Conservation (phyloP, 2,888 invertebrate species). For the Tipula vernalis region DNA sequence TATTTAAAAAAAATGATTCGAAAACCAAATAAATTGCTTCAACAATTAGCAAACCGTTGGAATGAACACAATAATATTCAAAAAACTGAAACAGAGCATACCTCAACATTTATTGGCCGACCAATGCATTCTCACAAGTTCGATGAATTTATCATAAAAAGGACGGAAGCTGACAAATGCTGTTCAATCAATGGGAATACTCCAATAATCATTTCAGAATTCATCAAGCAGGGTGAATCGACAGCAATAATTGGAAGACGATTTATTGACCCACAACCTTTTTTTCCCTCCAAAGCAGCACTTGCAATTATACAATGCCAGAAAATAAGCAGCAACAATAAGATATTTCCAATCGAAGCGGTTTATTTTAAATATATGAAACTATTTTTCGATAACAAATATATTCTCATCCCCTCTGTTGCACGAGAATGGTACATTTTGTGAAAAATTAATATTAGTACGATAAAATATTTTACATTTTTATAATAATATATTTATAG, state of each 20-base stretch:
- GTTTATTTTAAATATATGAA: background rate
- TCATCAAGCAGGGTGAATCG: too few relatives aligned
- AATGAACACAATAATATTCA: background rate
- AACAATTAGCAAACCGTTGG: background rate
- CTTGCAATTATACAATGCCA: background rate
- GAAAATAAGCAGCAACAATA: background rate
- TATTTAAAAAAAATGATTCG: background rate
- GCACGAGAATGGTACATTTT: background rate
- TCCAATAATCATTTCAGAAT: too few relatives aligned
- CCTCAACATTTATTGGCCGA: too few relatives aligned
- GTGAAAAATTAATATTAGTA: too few relatives aligned
- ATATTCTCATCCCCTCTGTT: background rate
- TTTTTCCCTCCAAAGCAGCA: background rate
- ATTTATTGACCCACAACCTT: background rate
- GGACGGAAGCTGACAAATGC: too few relatives aligned
- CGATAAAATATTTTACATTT: too few relatives aligned
- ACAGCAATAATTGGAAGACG: background rate
- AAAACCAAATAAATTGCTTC: background rate
- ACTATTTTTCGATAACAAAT: background rate
- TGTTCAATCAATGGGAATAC: too few relatives aligned
- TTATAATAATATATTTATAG: too few relatives aligned
- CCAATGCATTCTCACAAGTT: background rate
- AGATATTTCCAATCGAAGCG: background rate
- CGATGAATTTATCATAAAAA: background rate
- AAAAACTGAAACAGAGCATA: too few relatives aligned